Evolutionary conservation across 2,113 vertebrate species (phyloP), one percentile per base, ranked within the genome.

Genomic region (Natator depressus): DNA sequence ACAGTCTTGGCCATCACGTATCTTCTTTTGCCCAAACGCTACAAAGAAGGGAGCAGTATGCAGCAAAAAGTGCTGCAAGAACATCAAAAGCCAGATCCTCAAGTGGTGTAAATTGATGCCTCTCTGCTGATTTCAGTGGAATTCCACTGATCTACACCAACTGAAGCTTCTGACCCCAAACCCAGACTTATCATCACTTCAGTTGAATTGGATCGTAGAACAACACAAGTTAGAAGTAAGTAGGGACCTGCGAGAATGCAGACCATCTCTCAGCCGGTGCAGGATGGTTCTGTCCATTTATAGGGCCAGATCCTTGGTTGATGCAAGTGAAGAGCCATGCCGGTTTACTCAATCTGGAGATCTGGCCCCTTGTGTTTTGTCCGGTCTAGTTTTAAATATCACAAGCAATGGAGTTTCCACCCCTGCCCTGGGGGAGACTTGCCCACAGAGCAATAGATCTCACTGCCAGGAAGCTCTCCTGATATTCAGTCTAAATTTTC

Each of bases 181-280:
- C 24, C 51, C 13, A 2, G 4, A 59, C 27, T 31, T 51, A n/a
- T 29, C 13, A 22, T 38, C 29, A 2, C 55, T 4, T 10, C 0
- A 2, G 4, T 81, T 88, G 53, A 54, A 75, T 20, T 22, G 62
- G 69, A 38, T 22, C 38, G 19, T 49, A 1, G 31, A 86, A 20
- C n/a, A 65, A 76, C 51, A 0, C 5, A 1, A 38, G 8, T 10
- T 10, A 72, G n/a, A 38, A 8, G 31, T 22, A 38, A 72, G n/a
- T 3, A 72, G n/a, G 65, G 75, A 25, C 80, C 51, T 9, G 20
- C 20, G 62, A 38, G 76, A 5, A 1, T 1, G 82, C 11, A 7
- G 11, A 7, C 42, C 4, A 0, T 8, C 42, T 46, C 75, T 47
- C 42, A 5, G 10, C 11, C 10, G 6, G 42, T 85, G 13, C 17